Evolutionary conservation across 2,888 invertebrate species (phyloP), one percentile per base, ranked within the genome.

Genomic region (Volucella zonaria): DNA sequence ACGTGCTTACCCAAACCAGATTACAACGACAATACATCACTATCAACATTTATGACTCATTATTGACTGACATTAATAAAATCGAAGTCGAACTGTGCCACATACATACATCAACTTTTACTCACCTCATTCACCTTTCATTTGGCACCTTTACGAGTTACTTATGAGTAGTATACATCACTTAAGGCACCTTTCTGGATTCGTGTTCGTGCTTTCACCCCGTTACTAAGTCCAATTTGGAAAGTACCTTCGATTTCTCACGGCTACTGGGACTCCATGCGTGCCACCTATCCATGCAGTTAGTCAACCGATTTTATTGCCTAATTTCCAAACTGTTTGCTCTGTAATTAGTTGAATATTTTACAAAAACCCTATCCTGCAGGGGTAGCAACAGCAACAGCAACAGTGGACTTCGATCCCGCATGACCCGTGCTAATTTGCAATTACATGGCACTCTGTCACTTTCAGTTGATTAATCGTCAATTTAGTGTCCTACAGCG

Each of bases 401-500:
- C 23, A 11, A 45, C n/a, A 15, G 11, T 43, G 11, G n/a, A 15
- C 14, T n/a, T 42, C n/a, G 14, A 45, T 31, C 58, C 10, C 15
- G 15, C 18, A 23, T 12, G 23, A 77, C 49, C 66, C 67, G 14
- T 67, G 76, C 62, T 77, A 71, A 82, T 82, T 82, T 82, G 61
- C 66, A 76, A 82, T 71, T 82, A 82, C 76, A 82, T 82, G 61
- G 47, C 66, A 82, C 77, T 82, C 58, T 71, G 71, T 77, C 82
- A 77, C 77, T 77, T 77, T 77, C 76, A 77, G 71, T 77, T 82
- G 70, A 82, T 82, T 77, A 71, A 77, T 82, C 31, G 82, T 71
- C 82, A 76, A 67, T 76, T 64, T 23, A 56, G 51, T 15, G 54
- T n/a, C 23, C 61, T 40, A 18, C 51, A 12, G 47, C 18, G 64